Percentiles rank a stretch among this genome's conserved stretches.
These are phyloP conservation scores for Thamnophis sirtalis DNA, from an alignment of 2,113 vertebrate species.

Conservation along the genomic window DNA sequence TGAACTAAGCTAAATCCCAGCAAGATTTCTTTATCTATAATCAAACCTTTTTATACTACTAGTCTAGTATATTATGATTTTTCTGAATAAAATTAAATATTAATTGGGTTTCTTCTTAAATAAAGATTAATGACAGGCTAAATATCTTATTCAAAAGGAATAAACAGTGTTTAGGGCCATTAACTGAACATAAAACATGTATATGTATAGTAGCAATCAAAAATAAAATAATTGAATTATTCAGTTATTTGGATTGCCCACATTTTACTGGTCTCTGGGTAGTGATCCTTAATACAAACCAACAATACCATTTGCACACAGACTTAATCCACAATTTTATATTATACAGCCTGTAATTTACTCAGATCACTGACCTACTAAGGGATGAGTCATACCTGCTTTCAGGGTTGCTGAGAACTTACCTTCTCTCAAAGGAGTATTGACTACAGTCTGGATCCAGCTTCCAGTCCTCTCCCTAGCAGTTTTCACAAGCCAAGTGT, in stretches of 20 bases:
- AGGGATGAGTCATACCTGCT: background rate
- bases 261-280: background rate
- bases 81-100: background rate
- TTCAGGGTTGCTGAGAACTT: background rate
- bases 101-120: background rate
- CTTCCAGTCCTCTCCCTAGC: background rate
- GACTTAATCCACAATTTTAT: too few species aligned
- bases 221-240: too few species aligned
- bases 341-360: background rate
- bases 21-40: background rate
- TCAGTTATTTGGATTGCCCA: background rate
- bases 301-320: too few species aligned
- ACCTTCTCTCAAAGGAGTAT: background rate
- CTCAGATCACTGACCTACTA: background rate
- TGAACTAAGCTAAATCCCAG: background rate
- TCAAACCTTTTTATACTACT: background rate
- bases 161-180: background rate
- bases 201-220: background rate
- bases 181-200: background rate
- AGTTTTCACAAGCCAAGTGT: background rate
- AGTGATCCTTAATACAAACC: background rate
- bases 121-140: background rate
- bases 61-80: background rate
- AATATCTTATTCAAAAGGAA: background rate
- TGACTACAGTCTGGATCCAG: background rate